Conservation (phyloP, 2,113 vertebrate genomes). For the Caranx melampygus region DNA sequence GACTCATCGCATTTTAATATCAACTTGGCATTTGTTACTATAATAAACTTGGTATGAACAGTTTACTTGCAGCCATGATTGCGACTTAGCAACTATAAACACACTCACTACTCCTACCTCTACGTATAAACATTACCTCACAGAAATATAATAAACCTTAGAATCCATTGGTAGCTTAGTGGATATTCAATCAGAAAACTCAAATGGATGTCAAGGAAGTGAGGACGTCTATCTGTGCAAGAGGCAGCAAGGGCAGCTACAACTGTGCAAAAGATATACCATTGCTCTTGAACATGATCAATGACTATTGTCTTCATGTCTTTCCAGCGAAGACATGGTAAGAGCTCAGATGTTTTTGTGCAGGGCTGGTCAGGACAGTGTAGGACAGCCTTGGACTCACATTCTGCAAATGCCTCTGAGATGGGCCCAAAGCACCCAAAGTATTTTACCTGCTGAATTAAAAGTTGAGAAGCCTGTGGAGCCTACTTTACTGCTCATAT, state of each 20-base stretch:
- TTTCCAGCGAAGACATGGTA: neutral
- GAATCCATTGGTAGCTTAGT: neutral
- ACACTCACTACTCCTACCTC: neutral
- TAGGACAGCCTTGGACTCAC: slow-evolving; percentile 2
- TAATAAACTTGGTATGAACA: neutral
- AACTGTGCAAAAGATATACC: neutral
- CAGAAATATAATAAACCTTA: neutral
- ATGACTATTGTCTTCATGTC: neutral
- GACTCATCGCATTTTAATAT: neutral
- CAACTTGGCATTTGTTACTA: neutral
- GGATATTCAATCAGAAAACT: slow-evolving; percentile 3
- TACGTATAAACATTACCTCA: slow-evolving; percentile 18
- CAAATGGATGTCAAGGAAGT: neutral
- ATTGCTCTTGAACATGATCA: neutral
- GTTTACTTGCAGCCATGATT: neutral
- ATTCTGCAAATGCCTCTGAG: slow-evolving; percentile 45
- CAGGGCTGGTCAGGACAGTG: neutral
- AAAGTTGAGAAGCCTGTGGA: slow-evolving; percentile 28
- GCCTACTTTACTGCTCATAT: neutral
- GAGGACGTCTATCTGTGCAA: neutral
- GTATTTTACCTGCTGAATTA: slow-evolving; percentile 32
- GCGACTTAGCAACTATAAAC: slow-evolving; percentile 18
- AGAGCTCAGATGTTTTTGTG: neutral
- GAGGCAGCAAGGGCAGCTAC: neutral
- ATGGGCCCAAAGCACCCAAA: neutral